Base-by-base conservation (phyloP, 2,888 invertebrate genomes). In the Drosophila fulvimacula region DNA sequence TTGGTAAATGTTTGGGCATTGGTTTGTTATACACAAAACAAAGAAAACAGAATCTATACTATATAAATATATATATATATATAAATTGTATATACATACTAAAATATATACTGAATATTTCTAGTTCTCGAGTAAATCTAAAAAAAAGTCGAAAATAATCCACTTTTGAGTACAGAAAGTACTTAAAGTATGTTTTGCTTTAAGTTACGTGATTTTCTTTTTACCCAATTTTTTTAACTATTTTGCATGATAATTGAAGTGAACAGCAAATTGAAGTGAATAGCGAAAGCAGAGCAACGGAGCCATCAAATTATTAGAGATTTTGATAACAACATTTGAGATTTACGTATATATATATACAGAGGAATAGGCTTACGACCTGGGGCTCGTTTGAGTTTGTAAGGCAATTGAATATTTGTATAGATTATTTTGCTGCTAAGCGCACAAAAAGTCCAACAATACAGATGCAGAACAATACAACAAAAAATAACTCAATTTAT, bases 391-490 rank as follows among this genome's bases (percentile, higher is more conserved):
- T 62, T 44, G 70, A 74, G 70, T 76, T 82, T 78, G 72, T 68
- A 83, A 71, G 82, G 68, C 64, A 66, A 65, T 62, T 71, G 52
- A 60, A 64, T 76, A 69, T 83, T 88, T 88, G 69, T 81, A 82
- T 71, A 81, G 49, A 79, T 70, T 68, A 81, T 73, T 78, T 78
- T 77, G 69, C 73, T 82, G 76, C 79, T 61, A 89, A 84, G 70
- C 86, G 85, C 86, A 86, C 89, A 86, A 89, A 48, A 61, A 82
- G 89, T 86, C 85, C 88, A 81, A 78, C 52, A 73, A 64, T 42
- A 55, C 48, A 49, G 65, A 46, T 46, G 3, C 19, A 32, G 27
- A 36, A 48, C 21, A 44, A 51, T 34, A 69, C 51, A 64, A 53
- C n/a, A 49, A 44, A 64, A 59, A 52, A 38, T 5, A 49, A 64